Conservation (phyloP, 2,113 vertebrate genomes). For the Narcine bancroftii region DNA sequence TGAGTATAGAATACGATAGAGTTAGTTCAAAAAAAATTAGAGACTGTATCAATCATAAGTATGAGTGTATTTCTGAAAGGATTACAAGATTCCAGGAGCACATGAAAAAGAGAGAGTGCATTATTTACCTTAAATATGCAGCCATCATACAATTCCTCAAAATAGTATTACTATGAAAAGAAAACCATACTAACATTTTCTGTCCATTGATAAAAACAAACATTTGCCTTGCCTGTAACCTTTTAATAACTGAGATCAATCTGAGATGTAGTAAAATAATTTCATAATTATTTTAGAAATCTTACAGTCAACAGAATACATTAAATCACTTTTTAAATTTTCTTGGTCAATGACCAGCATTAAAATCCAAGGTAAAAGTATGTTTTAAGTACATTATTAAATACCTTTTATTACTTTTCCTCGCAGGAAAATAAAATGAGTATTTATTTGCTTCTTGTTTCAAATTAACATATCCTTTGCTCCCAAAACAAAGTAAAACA, state of each 20-base stretch:
- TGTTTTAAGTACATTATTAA: not conserved
- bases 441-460: not conserved
- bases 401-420: not conserved
- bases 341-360: not conserved
- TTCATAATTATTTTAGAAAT: not conserved
- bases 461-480: not conserved
- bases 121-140: not conserved
- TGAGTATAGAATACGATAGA: slow-evolving; percentile 38
- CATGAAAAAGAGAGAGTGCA: not conserved
- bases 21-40: not conserved
- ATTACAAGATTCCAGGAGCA: not conserved
- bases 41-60: not conserved
- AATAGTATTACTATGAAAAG: not conserved
- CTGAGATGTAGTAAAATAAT: not conserved
- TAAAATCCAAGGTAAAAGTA: not conserved
- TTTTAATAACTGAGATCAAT: not conserved
- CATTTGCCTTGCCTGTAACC: not conserved
- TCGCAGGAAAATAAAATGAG: not conserved
- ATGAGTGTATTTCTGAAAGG: not conserved
- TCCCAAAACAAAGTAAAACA: not conserved
- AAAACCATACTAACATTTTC: not conserved
- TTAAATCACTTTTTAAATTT: not conserved
- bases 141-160: not conserved
- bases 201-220: too few relatives aligned
- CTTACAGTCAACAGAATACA: not conserved